Conservation (phyloP, 2,888 invertebrate species). For the Tinea trinotella region DNA sequence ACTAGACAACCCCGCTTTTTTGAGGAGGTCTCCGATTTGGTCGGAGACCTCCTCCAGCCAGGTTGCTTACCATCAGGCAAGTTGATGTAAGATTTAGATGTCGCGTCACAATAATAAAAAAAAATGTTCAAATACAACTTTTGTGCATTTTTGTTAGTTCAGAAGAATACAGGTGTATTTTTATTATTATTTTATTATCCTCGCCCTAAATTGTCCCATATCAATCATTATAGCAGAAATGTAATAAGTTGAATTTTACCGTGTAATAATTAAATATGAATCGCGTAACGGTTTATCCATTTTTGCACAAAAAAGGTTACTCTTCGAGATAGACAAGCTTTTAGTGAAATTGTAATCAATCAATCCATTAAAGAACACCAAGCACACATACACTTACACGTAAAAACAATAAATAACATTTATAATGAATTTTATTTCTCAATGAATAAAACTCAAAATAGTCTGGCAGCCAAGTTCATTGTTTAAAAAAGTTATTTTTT, state of each 20-base stretch:
- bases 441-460: background rate
- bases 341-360: constrained; percentile 11
- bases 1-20: no score
- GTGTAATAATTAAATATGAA: constrained; percentile 65
- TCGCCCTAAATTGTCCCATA: no score
- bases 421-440: background rate
- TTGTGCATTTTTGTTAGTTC: no score
- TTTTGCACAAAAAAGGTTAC: constrained; percentile 14
- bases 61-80: no score
- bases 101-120: no score
- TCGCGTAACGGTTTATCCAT: constrained; percentile 44
- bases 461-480: background rate
- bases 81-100: no score
- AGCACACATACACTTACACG: background rate
- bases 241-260: background rate
- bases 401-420: background rate
- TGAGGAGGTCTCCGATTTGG: no score
- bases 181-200: no score
- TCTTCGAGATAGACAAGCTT: constrained; percentile 5
- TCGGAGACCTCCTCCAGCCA: no score
- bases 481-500: background rate
- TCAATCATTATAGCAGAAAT: background rate
- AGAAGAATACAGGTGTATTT: no score
- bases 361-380: constrained; percentile 8
- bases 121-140: no score